Evolutionary conservation across 1,140 invertebrate species (phyloP), one percentile per base, ranked within the genome.

Genomic region (Brachionus sp.): DNA sequence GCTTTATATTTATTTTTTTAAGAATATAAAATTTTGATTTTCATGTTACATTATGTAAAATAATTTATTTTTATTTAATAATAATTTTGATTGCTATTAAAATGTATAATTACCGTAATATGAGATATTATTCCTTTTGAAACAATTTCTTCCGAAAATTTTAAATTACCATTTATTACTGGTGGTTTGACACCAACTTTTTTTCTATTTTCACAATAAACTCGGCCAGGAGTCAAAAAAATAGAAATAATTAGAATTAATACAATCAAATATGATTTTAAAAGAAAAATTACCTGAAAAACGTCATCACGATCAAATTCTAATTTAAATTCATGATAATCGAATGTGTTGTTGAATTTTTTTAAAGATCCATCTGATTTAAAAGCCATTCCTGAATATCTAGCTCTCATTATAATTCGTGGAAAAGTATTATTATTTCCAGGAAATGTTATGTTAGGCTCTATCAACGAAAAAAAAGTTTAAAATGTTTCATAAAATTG

Each of bases 91-190:
- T 46, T 46, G 44, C 1, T 46, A 46, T n/a, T 46, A 46, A 46
- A 46, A 12, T 12, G n/a, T 46, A 42, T 13, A 75, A 25, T 75
- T 75, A 75, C 70, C 25, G 16, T 75, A 5, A 75, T 75, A 46
- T 75, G 70, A 46, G 70, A 75, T 29, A 46, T 46, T 23, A 46
- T 19, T 23, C 70, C 70, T 46, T 75, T 75, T 12, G 70, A 75
- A 46, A 46, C n/a, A 25, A 75, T 75, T 46, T 75, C 70, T 46
- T 75, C 70, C 9, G 70, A 75, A 75, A 75, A 75, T 75, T 46
- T 75, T 9, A 75, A 46, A 75, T 19, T 44, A 23, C 37, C 70
- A 12, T 46, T 46, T 19, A 75, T 35, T 5, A 23, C 25, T 46
- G 70, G 70, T 3, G 70, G 70, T 5, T 75, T 75, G 6, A 46